Evolutionary conservation across 1,140 invertebrate genomes (phyloP).

Genomic region (Ruditapes philippinarum): DNA sequence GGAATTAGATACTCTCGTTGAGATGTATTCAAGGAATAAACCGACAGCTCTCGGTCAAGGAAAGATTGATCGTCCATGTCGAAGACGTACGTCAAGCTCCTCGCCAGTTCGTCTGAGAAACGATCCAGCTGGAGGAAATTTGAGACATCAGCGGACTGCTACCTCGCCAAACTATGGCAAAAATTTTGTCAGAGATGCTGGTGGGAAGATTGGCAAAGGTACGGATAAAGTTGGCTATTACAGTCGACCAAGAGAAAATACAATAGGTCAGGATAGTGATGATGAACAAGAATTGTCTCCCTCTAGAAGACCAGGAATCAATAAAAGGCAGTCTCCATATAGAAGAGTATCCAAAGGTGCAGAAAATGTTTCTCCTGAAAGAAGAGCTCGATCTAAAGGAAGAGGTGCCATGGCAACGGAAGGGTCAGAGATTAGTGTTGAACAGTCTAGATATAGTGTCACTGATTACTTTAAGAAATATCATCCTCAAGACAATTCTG

Average conservation of each 20-base stretch:
- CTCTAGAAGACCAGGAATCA: constrained; percentile 7
- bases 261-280: constrained; percentile 26
- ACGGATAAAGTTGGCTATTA: neutral
- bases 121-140: neutral
- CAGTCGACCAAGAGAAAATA: neutral
- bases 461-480: constrained; percentile 81
- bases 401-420: neutral
- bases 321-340: constrained; percentile 1
- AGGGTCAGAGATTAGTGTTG: constrained; percentile 44
- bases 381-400: constrained; percentile 13
- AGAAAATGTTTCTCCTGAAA: constrained; percentile 12
- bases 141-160: neutral
- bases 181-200: constrained; percentile 4
- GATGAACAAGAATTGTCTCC: constrained; percentile 45
- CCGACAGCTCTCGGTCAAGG: neutral
- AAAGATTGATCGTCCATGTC: neutral
- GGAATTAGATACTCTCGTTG: constrained; percentile 56
- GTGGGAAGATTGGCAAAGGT: neutral
- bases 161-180: neutral
- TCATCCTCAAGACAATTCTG: constrained; percentile 53
- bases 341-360: constrained; percentile 2
- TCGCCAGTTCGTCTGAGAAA: constrained; percentile 50
- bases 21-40: constrained; percentile 19
- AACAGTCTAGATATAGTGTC: constrained; percentile 76
- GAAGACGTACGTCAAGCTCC: constrained; percentile 47